A percentile compares a stretch with the other conserved stretches of the same genome.
These are phyloP conservation scores for Asteroscopus sphinx DNA, from an alignment of 2,888 invertebrate species.

Conservation along the genomic window DNA sequence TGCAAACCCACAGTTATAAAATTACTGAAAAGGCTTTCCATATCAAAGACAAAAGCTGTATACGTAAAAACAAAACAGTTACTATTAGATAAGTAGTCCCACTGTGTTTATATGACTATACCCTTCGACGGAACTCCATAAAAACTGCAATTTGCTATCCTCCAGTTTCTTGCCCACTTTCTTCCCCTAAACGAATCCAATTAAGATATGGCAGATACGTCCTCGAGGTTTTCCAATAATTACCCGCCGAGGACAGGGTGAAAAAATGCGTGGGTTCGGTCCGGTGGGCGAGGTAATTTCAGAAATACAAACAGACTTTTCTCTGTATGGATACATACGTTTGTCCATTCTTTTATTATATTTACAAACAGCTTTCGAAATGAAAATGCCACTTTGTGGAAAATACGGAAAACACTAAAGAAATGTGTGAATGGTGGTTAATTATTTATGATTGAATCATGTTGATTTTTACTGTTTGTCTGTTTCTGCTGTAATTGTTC, in stretches of 20 bases:
- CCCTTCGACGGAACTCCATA: conserved; percentile 18
- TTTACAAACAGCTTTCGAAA: no score
- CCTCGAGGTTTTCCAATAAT: conserved; percentile 47
- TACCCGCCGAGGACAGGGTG: conserved; percentile 16
- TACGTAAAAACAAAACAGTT: no score
- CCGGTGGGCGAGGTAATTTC: conserved; percentile 37
- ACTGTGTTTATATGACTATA: no score
- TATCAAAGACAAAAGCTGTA: no score
- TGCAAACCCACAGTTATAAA: no score
- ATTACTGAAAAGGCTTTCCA: no score
- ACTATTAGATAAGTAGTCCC: no score
- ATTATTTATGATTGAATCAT: conserved; percentile 10
- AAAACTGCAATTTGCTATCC: conserved; percentile 37
- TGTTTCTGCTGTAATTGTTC: no score
- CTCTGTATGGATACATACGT: no score
- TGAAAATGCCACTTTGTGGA: no score
- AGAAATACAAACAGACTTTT: no score
- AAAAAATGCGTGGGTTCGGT: conserved; percentile 34
- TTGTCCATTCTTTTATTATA: no score
- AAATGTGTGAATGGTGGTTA: conserved; percentile 3
- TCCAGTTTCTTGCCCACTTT: conserved; percentile 16
- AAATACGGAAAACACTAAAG: conserved; percentile 1
- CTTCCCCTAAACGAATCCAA: conserved; percentile 32
- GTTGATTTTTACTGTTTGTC: conserved; percentile 4
- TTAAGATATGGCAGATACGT: conserved; percentile 53